phyloP scores from a whole-genome alignment of 2,888 invertebrate species.

The Ectropis crepuscularia region DNA sequence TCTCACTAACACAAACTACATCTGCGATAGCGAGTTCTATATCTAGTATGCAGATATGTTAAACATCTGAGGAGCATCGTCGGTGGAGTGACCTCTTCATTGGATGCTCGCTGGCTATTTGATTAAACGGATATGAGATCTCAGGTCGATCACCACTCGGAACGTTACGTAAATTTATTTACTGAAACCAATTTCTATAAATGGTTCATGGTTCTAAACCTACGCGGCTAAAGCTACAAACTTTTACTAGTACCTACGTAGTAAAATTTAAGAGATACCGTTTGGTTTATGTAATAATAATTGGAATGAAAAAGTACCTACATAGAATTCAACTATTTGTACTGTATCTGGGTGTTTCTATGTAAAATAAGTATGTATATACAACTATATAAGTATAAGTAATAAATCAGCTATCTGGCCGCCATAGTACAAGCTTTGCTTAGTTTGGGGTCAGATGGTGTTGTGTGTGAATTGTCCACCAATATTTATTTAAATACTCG shows the following conservation, averaged over 20 bases:
- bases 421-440: no score
- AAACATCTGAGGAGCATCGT: constrained; percentile 33
- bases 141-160: constrained; percentile 45
- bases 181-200: constrained; percentile 20
- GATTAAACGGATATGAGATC: constrained; percentile 60
- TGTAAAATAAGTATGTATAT: no score
- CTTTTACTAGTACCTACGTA: not conserved
- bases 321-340: no score
- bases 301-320: no score
- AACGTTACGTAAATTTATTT: constrained; percentile 21
- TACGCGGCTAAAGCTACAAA: not conserved
- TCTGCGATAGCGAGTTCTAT: constrained; percentile 15
- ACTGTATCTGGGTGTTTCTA: no score
- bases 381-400: no score
- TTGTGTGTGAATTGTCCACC: no score
- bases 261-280: no score
- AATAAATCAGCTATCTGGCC: no score
- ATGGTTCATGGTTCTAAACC: not conserved
- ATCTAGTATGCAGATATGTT: constrained; percentile 31
- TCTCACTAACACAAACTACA: constrained; percentile 18
- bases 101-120: constrained; percentile 49
- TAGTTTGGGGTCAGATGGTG: no score
- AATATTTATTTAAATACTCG: no score
- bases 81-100: constrained; percentile 53
- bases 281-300: no score